These are phyloP conservation scores for Drosophila chauvacae DNA, from an alignment of 1,140 invertebrate genomes.

Conservation along the genomic window DNA sequence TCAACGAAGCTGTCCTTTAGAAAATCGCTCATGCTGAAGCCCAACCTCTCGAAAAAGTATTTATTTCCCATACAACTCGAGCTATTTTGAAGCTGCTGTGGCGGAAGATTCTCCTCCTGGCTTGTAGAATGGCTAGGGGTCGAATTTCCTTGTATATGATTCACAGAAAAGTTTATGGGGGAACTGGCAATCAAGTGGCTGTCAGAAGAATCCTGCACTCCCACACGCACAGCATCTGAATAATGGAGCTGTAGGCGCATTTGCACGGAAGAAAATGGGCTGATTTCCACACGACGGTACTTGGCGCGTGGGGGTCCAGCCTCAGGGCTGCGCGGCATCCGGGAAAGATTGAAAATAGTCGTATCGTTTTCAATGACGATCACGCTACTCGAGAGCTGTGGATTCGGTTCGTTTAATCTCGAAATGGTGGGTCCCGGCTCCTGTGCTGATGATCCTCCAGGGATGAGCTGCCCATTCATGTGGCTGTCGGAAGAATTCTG, in stretches of 20 bases:
- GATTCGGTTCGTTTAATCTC: no score
- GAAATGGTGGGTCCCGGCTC: no score
- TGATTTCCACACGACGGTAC: slow-evolving; percentile 67
- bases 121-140: not conserved
- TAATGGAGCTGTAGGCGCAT: no score
- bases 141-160: no score
- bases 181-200: slow-evolving; percentile 4
- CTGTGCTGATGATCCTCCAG: no score
- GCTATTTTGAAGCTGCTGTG: not conserved
- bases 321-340: not conserved
- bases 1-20: slow-evolving; percentile 30
- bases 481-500: not conserved
- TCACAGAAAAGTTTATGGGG: slow-evolving; percentile 1
- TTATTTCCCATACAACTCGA: not conserved
- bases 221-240: not conserved
- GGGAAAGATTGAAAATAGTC: no score
- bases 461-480: not conserved
- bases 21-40: slow-evolving; percentile 8
- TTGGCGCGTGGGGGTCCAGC: slow-evolving; percentile 32
- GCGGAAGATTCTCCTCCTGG: not conserved
- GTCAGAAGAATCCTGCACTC: not conserved
- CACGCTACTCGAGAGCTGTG: no score
- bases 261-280: no score
- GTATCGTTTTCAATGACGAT: no score
- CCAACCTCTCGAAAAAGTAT: not conserved